phyloP scores from a whole-genome alignment of 2,888 invertebrate genomes.

The Encarsia formosa region DNA sequence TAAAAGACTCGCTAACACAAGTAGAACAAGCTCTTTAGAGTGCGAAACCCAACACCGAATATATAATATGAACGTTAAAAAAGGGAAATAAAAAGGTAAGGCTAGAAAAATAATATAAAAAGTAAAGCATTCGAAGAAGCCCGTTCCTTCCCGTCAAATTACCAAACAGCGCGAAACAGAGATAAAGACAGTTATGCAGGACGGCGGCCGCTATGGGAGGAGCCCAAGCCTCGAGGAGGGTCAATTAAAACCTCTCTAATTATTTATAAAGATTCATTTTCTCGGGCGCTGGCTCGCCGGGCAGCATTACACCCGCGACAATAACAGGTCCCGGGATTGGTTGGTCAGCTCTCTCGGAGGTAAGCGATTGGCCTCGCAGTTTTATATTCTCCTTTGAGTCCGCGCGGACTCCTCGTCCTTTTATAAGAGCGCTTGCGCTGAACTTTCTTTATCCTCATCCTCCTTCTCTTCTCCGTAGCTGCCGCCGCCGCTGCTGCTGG shows the following conservation, averaged over 20 bases:
- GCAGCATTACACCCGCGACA: conserved; percentile 32
- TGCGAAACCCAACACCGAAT: too few species aligned
- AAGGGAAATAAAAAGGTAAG: too few species aligned
- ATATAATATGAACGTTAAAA: too few species aligned
- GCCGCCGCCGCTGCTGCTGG: conserved; percentile 14
- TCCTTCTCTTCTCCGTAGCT: conserved; percentile 16
- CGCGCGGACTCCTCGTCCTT: conserved; percentile 37
- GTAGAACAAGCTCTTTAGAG: neutral
- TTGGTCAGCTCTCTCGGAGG: too few species aligned
- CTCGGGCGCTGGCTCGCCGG: conserved; percentile 24
- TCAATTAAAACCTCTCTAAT: conserved; percentile 52
- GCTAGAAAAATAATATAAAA: too few species aligned
- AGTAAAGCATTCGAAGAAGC: too few species aligned
- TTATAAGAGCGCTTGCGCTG: conserved; percentile 19
- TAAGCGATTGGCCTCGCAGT: conserved; percentile 35
- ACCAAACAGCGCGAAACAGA: neutral
- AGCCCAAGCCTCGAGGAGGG: conserved; percentile 25
- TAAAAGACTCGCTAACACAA: neutral
- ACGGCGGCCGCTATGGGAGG: neutral
- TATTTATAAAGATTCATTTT: conserved; percentile 52
- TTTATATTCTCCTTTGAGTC: conserved; percentile 24
- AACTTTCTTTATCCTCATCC: conserved; percentile 13
- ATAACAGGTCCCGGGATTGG: conserved; percentile 39
- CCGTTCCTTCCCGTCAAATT: too few species aligned
- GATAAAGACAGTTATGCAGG: neutral